Evolutionary conservation across 2,113 vertebrate species (phyloP).

Genomic region (Setophaga coronata): DNA sequence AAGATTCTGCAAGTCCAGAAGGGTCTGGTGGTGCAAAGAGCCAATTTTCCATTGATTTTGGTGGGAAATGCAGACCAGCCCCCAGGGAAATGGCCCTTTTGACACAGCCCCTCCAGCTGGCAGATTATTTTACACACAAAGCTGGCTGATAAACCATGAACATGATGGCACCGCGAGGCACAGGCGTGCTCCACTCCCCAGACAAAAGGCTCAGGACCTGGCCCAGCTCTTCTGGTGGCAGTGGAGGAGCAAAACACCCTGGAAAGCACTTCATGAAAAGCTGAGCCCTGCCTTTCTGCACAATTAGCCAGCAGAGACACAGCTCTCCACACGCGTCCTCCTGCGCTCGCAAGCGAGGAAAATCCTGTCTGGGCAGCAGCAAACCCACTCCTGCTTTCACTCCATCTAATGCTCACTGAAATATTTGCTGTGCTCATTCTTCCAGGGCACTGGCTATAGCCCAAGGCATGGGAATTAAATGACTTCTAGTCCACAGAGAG

Average conservation of each 20-base stretch:
- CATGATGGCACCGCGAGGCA: fast-evolving
- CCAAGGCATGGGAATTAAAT: neutral
- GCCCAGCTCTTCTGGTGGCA: neutral
- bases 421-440: neutral
- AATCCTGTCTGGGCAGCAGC: neutral
- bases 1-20: neutral
- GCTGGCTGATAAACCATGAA: fast-evolving
- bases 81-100: neutral
- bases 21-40: neutral
- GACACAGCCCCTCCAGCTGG: neutral
- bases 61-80: neutral
- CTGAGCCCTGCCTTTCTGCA: neutral
- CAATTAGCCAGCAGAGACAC: neutral
- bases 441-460: neutral
- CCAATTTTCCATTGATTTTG: neutral
- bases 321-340: neutral
- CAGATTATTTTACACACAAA: neutral
- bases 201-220: neutral
- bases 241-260: neutral
- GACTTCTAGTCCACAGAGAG: neutral
- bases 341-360: fast-evolving
- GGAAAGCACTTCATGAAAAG: fast-evolving
- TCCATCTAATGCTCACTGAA: neutral
- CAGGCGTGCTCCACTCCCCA: fast-evolving
- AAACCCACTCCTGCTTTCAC: neutral